Percentiles rank a stretch among this genome's conserved stretches.
These are phyloP conservation scores for Caenorhabditis inopinata DNA, from an alignment of 1,140 invertebrate genomes.

Conservation along the genomic window DNA sequence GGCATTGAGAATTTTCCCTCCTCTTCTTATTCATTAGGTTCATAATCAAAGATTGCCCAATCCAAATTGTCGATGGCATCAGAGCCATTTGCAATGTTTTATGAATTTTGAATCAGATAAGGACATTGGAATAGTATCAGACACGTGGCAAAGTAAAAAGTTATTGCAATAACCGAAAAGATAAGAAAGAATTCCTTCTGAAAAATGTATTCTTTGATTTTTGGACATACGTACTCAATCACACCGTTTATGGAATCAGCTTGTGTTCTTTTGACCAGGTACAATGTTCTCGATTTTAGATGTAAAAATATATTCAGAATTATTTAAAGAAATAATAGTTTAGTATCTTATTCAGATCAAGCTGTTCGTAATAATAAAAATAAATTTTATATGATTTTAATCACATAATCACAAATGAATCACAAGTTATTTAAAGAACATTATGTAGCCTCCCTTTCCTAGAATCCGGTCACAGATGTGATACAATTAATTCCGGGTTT, in stretches of 20 bases:
- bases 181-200: neutral
- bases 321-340: no score
- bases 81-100: neutral
- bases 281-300: neutral
- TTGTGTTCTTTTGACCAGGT: neutral
- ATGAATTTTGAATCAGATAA: neutral
- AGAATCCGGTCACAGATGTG: no score
- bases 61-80: neutral
- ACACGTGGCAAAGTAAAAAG: neutral
- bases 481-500: no score
- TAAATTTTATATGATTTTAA: no score
- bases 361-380: no score
- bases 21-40: neutral
- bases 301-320: no score
- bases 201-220: neutral
- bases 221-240: neutral
- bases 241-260: neutral
- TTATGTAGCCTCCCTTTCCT: no score
- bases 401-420: no score
- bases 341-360: no score
- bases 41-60: conserved; percentile 8
- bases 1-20: neutral
- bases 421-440: no score
- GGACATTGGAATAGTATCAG: neutral
- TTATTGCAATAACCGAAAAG: conserved; percentile 1